A percentile compares a stretch with the other conserved stretches of the same genome.
Conservation (phyloP, 2,113 vertebrate genomes). For the Cyprinodon variegatus region DNA sequence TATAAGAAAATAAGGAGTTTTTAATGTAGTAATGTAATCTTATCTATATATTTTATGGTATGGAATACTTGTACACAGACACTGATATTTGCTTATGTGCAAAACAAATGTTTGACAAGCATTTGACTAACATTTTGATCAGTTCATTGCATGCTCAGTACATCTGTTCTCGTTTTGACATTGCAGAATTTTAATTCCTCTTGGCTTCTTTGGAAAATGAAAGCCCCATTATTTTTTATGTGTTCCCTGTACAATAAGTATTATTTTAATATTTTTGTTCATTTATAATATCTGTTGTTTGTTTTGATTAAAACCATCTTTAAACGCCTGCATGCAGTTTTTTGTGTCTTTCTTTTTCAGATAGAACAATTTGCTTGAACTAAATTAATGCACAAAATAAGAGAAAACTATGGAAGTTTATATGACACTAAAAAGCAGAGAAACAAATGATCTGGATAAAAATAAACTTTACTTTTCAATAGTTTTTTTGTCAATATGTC, state of each 20-base stretch:
- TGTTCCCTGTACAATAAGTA: neutral
- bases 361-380: neutral
- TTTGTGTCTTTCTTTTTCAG: neutral
- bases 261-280: neutral
- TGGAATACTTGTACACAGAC: neutral
- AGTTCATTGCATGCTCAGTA: neutral
- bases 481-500: neutral
- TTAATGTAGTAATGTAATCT: neutral
- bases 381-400: neutral
- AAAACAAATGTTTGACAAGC: neutral
- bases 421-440: neutral
- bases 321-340: neutral
- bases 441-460: neutral
- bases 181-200: neutral
- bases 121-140: neutral
- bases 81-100: neutral
- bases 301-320: neutral
- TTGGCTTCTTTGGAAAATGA: neutral
- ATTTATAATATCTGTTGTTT: neutral
- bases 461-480: neutral
- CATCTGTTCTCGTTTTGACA: neutral
- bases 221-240: neutral
- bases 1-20: neutral
- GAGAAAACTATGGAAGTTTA: neutral
- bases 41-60: neutral